Percentiles rank a stretch among this genome's conserved stretches.
Conservation (phyloP, 2,888 invertebrate genomes). For the Sinohyriopsis cumingii region DNA sequence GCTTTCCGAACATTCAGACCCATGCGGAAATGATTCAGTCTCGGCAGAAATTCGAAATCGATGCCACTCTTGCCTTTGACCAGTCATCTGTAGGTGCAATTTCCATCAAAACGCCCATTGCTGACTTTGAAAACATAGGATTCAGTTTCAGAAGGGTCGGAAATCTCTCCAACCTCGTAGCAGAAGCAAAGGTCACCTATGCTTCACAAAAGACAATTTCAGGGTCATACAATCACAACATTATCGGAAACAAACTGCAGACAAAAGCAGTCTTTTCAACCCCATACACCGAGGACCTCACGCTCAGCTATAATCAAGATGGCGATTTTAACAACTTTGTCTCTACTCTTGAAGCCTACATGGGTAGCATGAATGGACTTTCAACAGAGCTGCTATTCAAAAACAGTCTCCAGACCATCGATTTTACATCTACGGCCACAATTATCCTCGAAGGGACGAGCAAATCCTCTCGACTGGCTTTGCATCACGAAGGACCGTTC, state of each 20-base stretch:
- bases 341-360: slow-evolving; percentile 8
- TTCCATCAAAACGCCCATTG: slow-evolving; percentile 42
- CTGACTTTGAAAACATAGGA: slow-evolving; percentile 40
- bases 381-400: slow-evolving; percentile 15
- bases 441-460: slow-evolving; percentile 18
- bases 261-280: slow-evolving; percentile 20
- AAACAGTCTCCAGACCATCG: slow-evolving; percentile 10
- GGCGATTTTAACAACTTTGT: slow-evolving; percentile 22
- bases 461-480: slow-evolving; percentile 10
- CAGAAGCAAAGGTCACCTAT: slow-evolving; percentile 22
- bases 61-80: slow-evolving; percentile 1
- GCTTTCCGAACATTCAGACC: slow-evolving; percentile 17
- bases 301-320: slow-evolving; percentile 18
- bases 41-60: slow-evolving; percentile 10
- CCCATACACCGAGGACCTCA: slow-evolving; percentile 33
- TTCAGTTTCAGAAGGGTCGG: slow-evolving; percentile 17
- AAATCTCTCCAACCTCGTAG: slow-evolving; percentile 13
- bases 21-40: slow-evolving; percentile 14
- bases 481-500: slow-evolving; percentile 33
- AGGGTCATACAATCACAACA: slow-evolving; percentile 15
- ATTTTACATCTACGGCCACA: slow-evolving; percentile 9
- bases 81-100: slow-evolving; percentile 23
- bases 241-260: slow-evolving; percentile 8
- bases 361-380: slow-evolving; percentile 22
- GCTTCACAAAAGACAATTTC: slow-evolving; percentile 18